These are phyloP conservation scores for Thymallus thymallus DNA, from an alignment of 2,113 vertebrate species.

Conservation along the genomic window DNA sequence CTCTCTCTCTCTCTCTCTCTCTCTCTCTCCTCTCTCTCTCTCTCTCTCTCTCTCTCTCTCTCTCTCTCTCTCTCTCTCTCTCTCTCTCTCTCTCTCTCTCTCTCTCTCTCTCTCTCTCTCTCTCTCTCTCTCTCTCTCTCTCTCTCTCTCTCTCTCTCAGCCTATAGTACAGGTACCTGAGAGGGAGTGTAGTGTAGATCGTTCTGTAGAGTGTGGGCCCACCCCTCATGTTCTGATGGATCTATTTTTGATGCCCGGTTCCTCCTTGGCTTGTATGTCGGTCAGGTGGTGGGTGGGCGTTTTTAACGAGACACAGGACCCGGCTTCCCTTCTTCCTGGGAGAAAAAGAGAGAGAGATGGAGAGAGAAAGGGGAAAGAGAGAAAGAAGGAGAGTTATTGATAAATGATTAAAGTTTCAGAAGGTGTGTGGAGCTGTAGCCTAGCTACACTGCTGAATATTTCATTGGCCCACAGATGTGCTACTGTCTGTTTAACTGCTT, in stretches of 20 bases:
- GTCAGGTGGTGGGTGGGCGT: slow-evolving; percentile 50
- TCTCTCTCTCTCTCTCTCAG: slow-evolving; percentile 43
- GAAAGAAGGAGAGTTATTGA: slow-evolving; percentile 69
- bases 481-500: slow-evolving; percentile 75
- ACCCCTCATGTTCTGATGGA: slow-evolving; percentile 55
- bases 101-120: background rate
- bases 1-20: background rate
- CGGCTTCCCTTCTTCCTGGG: slow-evolving; percentile 39
- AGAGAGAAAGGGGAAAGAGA: no score
- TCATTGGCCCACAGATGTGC: slow-evolving; percentile 79
- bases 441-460: slow-evolving; percentile 78
- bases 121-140: background rate
- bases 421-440: slow-evolving; percentile 71
- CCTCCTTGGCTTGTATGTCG: slow-evolving; percentile 50
- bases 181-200: background rate
- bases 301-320: slow-evolving; percentile 66
- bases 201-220: slow-evolving; percentile 36
- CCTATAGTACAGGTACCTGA: slow-evolving; percentile 39
- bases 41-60: background rate
- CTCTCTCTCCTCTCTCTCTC: background rate
- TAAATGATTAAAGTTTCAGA: slow-evolving; percentile 79
- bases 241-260: slow-evolving; percentile 75
- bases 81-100: background rate
- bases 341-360: no score
- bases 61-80: background rate